phyloP scores from a whole-genome alignment of 2,888 invertebrate species.

The Bugula neritina region DNA sequence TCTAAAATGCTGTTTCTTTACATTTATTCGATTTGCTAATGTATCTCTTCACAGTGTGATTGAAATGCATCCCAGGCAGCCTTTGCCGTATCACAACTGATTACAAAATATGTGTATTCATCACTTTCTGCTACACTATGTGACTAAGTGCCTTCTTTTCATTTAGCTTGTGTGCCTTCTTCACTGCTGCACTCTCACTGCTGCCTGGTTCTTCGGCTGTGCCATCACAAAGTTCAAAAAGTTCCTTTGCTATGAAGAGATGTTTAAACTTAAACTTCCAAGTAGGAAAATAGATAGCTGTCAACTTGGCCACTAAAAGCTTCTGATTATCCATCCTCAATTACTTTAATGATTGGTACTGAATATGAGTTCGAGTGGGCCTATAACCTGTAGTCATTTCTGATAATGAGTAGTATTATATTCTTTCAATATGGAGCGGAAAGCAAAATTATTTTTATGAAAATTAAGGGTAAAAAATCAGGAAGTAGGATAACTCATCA shows the following conservation, averaged over 20 bases:
- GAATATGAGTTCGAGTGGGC: not conserved
- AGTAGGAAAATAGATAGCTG: not conserved
- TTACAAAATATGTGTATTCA: not conserved
- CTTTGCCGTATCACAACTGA: not conserved
- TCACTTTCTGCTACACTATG: not conserved
- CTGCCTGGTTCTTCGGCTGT: not conserved
- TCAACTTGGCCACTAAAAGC: not conserved
- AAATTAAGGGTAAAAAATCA: too few relatives aligned
- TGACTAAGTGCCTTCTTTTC: not conserved
- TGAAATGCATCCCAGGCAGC: too few relatives aligned
- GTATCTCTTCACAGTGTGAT: not conserved
- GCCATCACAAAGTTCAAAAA: not conserved
- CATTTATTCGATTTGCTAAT: not conserved
- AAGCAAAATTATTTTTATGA: too few relatives aligned
- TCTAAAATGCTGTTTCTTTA: not conserved
- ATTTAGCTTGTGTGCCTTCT: not conserved
- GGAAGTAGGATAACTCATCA: too few relatives aligned
- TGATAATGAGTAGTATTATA: too few relatives aligned
- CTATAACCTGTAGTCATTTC: not conserved
- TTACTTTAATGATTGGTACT: not conserved
- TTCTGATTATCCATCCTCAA: not conserved
- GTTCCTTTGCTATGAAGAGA: not conserved
- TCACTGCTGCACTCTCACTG: not conserved
- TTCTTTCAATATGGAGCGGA: too few relatives aligned
- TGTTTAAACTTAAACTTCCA: not conserved